Evolutionary conservation across 2,797 vertebrate species (phyloP).

Genomic region (Onychomys torridus): DNA sequence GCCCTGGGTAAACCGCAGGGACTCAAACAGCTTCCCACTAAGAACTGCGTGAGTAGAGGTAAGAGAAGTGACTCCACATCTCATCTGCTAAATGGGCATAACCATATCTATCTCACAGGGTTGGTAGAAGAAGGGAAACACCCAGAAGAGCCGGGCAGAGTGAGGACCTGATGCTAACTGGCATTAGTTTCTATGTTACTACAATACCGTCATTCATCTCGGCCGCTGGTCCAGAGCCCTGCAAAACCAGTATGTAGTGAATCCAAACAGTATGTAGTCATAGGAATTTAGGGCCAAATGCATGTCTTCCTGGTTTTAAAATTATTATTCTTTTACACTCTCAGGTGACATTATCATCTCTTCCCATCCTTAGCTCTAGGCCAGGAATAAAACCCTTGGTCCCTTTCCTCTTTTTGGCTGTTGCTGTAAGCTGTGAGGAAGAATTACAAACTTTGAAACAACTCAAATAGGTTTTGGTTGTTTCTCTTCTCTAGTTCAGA

Average conservation of each 20-base stretch:
- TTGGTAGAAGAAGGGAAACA: not conserved
- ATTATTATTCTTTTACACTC: not conserved
- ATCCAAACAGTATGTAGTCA: not conserved
- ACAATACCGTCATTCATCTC: not conserved
- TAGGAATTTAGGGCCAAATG: not conserved
- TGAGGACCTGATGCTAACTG: not conserved
- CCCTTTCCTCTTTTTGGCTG: not conserved
- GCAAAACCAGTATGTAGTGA: not conserved
- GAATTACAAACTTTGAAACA: not conserved
- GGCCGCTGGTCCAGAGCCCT: not conserved
- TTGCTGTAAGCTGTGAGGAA: not conserved
- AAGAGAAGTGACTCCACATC: not conserved
- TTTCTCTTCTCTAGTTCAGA: not conserved
- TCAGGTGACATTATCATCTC: not conserved
- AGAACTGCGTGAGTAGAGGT: not conserved
- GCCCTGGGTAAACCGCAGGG: not conserved
- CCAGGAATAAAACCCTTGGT: not conserved
- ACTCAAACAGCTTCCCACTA: not conserved
- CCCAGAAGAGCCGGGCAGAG: not conserved
- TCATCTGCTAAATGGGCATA: not conserved
- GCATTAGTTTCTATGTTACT: not conserved
- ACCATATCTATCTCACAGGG: not conserved
- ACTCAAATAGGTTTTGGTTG: not conserved
- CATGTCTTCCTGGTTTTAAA: constrained; percentile 14
- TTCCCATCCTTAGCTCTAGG: not conserved